Conservation (phyloP, 1,140 invertebrate species). For the Dryas iulia region DNA sequence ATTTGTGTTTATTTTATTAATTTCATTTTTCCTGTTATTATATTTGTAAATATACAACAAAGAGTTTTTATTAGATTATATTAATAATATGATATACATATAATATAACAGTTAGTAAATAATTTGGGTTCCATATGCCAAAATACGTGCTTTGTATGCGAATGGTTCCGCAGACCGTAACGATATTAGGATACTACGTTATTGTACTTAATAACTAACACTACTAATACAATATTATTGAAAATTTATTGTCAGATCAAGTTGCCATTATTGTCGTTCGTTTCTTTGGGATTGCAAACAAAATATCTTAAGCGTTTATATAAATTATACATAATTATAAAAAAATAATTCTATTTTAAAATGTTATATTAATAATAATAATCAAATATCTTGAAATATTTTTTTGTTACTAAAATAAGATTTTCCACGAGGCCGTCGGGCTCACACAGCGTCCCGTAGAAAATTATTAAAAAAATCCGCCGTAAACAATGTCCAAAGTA, state of each 20-base stretch:
- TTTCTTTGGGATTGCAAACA: background rate
- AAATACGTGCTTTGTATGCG: background rate
- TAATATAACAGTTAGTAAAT: background rate
- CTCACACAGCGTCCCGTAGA: constrained; percentile 41
- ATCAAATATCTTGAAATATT: too few relatives aligned
- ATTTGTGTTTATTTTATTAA: too few relatives aligned
- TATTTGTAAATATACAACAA: too few relatives aligned
- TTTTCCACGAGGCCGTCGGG: constrained; percentile 41
- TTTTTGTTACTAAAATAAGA: background rate
- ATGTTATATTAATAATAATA: background rate
- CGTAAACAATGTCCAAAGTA: background rate
- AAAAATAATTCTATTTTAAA: constrained; percentile 3
- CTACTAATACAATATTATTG: constrained; percentile 5
- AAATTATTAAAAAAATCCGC: constrained; percentile 13
- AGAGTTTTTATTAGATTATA: background rate
- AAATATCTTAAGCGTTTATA: background rate
- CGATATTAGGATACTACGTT: background rate
- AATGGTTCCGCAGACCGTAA: background rate
- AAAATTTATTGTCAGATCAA: constrained; percentile 6
- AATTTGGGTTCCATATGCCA: background rate
- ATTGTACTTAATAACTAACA: background rate
- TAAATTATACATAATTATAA: background rate
- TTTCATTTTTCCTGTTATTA: too few relatives aligned
- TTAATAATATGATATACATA: background rate
- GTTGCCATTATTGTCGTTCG: constrained; percentile 1